Evolutionary conservation across 64 coral and sea anemone species (phyloP), one percentile per base, ranked within the genome.

Genomic region (Montipora foliosa): DNA sequence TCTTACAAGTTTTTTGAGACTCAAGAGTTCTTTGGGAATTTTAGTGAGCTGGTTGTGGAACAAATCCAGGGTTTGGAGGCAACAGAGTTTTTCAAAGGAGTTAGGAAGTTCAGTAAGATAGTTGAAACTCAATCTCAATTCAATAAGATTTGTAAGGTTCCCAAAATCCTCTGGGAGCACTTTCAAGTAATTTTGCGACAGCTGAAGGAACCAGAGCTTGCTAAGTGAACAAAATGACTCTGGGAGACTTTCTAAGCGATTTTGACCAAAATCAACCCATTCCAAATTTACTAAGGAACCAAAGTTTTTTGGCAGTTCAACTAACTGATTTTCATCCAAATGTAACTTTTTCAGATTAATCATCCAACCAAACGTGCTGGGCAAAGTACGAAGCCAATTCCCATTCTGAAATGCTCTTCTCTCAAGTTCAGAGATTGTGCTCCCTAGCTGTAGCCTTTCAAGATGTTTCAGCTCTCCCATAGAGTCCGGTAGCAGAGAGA

Each of bases 321-420:
- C 55, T 1, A 99, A 49, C 37, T 94, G 97, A 59, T 99, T 99
- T 85, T 99, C 97, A 88, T 99, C 97, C 61, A 99, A 88, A 46
- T 99, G 79, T 11, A 99, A 50, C 69, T 99, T 99, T 7, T 72
- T 62, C 5, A 99, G 80, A 8, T 84, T 91, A 5, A 73, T 51
- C 89, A 99, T 94, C 74, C 90, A 77, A 64, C 92, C 92, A 94
- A 99, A 96, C 12, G 49, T 94, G 50, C 92, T 76, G 11, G 97
- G 97, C 50, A 99, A 77, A 13, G 79, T 68, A 3, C 46, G n/a
- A n/a, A 99, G 82, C 92, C 97, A 96, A 67, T 99, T 99, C 44
- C 97, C 97, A 96, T 99, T 99, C 67, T 99, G 97, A 80, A 99
- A 99, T 88, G 95, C 81, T 84, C 92, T 96, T 61, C 97, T 93